Evolutionary conservation across 1,140 invertebrate species (phyloP), one percentile per base, ranked within the genome.

Genomic region (Pachypsylla venusta): DNA sequence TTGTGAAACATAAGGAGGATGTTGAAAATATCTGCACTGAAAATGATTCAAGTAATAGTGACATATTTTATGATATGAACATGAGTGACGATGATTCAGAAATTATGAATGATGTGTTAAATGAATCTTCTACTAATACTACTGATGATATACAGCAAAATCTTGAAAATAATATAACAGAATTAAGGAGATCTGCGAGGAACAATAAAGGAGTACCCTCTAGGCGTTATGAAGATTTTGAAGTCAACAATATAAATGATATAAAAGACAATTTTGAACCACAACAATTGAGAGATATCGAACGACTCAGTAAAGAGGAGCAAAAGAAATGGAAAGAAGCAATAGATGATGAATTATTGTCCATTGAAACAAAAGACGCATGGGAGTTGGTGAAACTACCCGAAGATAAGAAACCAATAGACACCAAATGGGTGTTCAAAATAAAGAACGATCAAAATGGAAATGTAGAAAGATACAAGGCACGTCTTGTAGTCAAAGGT

Each of bases 401-500:
- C 12, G 14, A 53, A 53, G 61, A 63, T 24, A 57, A 66, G 56
- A 67, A 64, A 64, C 66, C 69, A 63, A 54, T 67, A 4, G 20
- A 7, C 5, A 30, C 54, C 54, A 72, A 68, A 65, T 71, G 67
- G 71, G 63, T 75, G 2, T 75, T 66, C 30, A 64, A 68, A n/a
- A 63, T 56, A 35, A 73, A 74, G 54, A 61, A 54, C 5, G 60
- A 69, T 53, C 53, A 53, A 28, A 62, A 69, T 22, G 62, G 66
- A 25, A 64, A 65, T 48, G 63, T 66, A 14, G 62, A 59, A 14
- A 62, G 53, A 56, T 70, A 70, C 56, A 73, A 73, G 61, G 74
- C 73, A 22, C 57, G 73, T 25, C 60, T 75, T 12, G 71, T 77
- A 3, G 71, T 73, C 3, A 70, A 72, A 61, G 74, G 75, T 13